Percentiles rank a stretch among this genome's conserved stretches.
Evolutionary conservation across 64 coral and sea anemone genomes (phyloP).

Genomic region (Exaiptasia diaphana): DNA sequence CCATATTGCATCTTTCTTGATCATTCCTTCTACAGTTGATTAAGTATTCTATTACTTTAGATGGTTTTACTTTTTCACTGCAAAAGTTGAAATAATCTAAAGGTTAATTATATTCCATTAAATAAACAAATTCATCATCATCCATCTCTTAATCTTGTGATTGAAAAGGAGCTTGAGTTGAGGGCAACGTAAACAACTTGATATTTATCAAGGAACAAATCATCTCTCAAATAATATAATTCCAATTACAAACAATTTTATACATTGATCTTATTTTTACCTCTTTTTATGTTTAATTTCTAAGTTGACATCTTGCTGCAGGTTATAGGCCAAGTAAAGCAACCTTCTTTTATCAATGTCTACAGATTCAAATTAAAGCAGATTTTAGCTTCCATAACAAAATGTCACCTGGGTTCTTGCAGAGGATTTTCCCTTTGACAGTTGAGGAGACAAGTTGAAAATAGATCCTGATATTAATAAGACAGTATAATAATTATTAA

Average conservation of each 20-base stretch:
- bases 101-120: not conserved
- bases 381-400: not conserved
- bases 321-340: conserved; percentile 71
- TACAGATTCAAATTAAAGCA: not conserved
- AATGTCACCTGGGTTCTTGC: no score
- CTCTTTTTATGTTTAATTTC: conserved; percentile 53
- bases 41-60: conserved; percentile 65
- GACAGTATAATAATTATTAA: not conserved
- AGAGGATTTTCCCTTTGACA: no score
- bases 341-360: conserved; percentile 85
- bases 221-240: no score
- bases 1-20: conserved; percentile 85
- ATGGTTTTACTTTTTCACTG: conserved; percentile 59
- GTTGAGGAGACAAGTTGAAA: not conserved
- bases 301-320: conserved; percentile 82
- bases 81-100: not conserved
- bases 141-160: no score
- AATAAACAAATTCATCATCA: no score
- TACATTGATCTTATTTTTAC: conserved; percentile 38
- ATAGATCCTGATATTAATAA: not conserved
- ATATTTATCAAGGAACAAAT: no score
- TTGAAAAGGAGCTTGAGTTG: no score
- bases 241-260: no score
- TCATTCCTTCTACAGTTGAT: conserved; percentile 70
- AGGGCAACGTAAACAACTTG: no score